Evolutionary conservation across 2,113 vertebrate genomes (phyloP), one percentile per base, ranked within the genome.

Genomic region (Seriola quinqueradiata): DNA sequence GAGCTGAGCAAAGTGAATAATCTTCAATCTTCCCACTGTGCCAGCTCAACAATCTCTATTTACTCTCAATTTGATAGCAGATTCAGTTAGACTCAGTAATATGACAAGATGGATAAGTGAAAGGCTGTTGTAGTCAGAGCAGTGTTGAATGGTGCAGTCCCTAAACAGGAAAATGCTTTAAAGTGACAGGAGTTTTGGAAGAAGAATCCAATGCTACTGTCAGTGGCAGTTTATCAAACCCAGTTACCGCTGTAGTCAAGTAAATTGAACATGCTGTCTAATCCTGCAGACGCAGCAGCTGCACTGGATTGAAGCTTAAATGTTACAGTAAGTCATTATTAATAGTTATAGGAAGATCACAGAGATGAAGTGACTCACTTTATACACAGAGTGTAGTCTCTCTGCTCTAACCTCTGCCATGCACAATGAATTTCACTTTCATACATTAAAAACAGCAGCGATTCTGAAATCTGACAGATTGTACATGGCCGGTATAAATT

Each of bases 11-110:
- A 81, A 84, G 75, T 75, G 79, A 87, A 88, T 90, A 72, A 88
- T 85, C 77, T 63, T 66, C 81, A 63, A 68, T 83, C 70, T 83
- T 68, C 65, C 48, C 77, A 52, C 77, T 38, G 65, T 64, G 77
- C 79, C 79, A 85, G 77, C 82, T 82, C 70, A 87, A 88, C 81
- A 79, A 83, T 87, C 81, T 83, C 77, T 70, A 46, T 86, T 79
- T 84, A 85, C 87, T 86, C 83, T 79, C 85, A 83, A 76, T 88
- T 83, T 87, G 61, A 64, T 58, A 52, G 85, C 68, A 89, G 80
- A 90, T 88, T 90, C 17, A 17, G 83, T 92, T 88, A 83, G 82
- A 74, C 58, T 80, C 57, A 69, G 86, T 85, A 84, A 84, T 91
- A 73, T 71, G 86, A 90, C 81, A 90, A 85, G 82, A 87, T 54